These are phyloP conservation scores for Taphrorychus bicolor DNA, from an alignment of 2,888 invertebrate species.

Conservation along the genomic window DNA sequence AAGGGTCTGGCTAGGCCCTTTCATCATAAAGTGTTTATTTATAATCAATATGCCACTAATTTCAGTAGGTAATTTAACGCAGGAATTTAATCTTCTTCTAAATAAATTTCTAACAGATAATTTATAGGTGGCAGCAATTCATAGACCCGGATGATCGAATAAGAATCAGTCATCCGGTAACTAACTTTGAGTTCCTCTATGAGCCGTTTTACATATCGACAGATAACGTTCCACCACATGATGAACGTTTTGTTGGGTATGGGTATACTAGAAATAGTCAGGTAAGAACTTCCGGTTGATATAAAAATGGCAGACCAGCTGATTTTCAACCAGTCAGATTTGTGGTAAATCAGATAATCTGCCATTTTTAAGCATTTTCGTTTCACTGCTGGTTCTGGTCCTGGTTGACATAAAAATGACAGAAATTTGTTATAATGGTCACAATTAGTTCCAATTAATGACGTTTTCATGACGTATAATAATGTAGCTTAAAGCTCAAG, in stretches of 20 bases:
- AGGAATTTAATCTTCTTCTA: background rate
- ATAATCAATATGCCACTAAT: conserved; percentile 91
- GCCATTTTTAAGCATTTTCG: no score
- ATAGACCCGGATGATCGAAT: conserved; percentile 69
- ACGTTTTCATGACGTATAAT: no score
- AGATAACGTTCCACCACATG: conserved; percentile 83
- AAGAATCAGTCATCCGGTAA: conserved; percentile 84
- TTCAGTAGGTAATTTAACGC: conserved; percentile 72
- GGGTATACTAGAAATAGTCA: conserved; percentile 93
- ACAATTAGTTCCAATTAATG: no score
- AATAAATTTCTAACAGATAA: background rate
- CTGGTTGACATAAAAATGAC: no score
- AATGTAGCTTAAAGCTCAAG: no score
- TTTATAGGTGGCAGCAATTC: conserved; percentile 65
- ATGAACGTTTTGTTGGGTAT: conserved; percentile 89
- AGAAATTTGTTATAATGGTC: no score
- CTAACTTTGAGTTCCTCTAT: conserved; percentile 84
- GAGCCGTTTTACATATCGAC: conserved; percentile 91
- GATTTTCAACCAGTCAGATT: no score
- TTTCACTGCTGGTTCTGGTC: no score
- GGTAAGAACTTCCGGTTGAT: conserved; percentile 60
- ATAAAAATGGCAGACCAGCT: no score
- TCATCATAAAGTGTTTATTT: conserved; percentile 90
- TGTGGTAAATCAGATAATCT: no score
- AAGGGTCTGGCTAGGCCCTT: conserved; percentile 87